Base-by-base conservation (phyloP, 2,113 vertebrate genomes). In the Neolamprologus sp. region DNA sequence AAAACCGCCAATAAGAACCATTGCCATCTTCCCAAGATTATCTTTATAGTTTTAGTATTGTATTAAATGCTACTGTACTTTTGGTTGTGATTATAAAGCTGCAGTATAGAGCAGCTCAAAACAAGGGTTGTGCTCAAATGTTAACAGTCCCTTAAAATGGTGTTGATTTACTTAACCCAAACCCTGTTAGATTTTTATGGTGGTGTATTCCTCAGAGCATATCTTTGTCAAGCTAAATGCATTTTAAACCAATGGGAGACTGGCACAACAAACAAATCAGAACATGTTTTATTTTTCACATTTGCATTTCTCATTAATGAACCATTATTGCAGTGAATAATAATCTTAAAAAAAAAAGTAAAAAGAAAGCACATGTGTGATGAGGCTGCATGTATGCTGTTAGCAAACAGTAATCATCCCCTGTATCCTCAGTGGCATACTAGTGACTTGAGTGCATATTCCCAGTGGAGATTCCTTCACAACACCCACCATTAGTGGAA, bases 401-500 rank as follows among this genome's bases (percentile, higher is more conserved):
- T 57, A 80, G 55, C 81, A 88, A 86, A 93, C 85, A 55, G 13
- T 49, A 85, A 80, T 89, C 68, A 87, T 89, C 30, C 6, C 16
- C 78, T 82, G 55, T 88, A 89, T 82, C 88, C 49, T 88, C 80
- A 49, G 26, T 82, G 68, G 87, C 71, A 80, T 60, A 47, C 83
- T 83, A 85, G 60, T 68, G 75, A 86, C 82, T 82, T 85, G 78
- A 37, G 7, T 37, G 63, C 28, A 11, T 23, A 80, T 71, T 91
- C 86, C 93, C 86, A 84, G 17, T 51, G 89, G 92, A 93, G 75
- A 87, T 87, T 79, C 37, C 90, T 89, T 82, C 65, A 89, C 54
- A 91, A 88, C 84, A 89, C 9, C 63, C 75, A 51, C 83, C 89
- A 91, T 91, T 89, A 93, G 47, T 17, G 10, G 21, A 63, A 63